Evolutionary conservation across 2,888 invertebrate genomes (phyloP), one percentile per base, ranked within the genome.

Genomic region (Xanthia togata): DNA sequence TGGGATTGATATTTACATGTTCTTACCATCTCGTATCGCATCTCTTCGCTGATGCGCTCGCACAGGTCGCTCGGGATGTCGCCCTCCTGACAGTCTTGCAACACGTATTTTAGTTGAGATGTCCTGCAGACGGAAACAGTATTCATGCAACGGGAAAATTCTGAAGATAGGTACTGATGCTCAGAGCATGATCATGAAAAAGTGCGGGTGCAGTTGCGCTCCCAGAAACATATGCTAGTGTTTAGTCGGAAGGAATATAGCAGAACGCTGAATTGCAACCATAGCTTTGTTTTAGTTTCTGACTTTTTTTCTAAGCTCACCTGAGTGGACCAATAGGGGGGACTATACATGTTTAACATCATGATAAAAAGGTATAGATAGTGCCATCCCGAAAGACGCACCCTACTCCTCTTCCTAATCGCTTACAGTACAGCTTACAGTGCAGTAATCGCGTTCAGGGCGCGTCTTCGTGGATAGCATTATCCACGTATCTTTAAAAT

Each of bases 21-120:
- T 93, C 97, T 97, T 95, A 98, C 97, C 96, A 98, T 98, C 96
- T 99, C 99, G 97, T 99, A 98, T 90, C 98, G 97, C 96, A 99
- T 98, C 96, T 99, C 99, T 95, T 99, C 98, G 92, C 98, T 98
- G 90, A 99, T 97, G 90, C 99, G 97, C 90, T 98, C 98, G 91
- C 98, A 98, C 88, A 99, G 97, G 97, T 98, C 98, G 89, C 97
- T 97, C 70, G 99, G 99, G 92, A 99, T 99, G 97, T 99, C 99
- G 86, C 97, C 97, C 94, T 99, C 99, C 20, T 98, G 98, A 71
- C 99, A 98, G 91, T 98, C 98, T 96, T 98, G 98, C 78, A 99
- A 96, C 44, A 99, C 98, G 89, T 98, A 98, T 83, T 98, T 97
- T 88, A 99, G 95, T 93, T 98, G 98, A 6, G 98, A 98, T 92